Conservation (phyloP, 1,140 invertebrate species). For the Stenopsyche tienmushanensis region DNA sequence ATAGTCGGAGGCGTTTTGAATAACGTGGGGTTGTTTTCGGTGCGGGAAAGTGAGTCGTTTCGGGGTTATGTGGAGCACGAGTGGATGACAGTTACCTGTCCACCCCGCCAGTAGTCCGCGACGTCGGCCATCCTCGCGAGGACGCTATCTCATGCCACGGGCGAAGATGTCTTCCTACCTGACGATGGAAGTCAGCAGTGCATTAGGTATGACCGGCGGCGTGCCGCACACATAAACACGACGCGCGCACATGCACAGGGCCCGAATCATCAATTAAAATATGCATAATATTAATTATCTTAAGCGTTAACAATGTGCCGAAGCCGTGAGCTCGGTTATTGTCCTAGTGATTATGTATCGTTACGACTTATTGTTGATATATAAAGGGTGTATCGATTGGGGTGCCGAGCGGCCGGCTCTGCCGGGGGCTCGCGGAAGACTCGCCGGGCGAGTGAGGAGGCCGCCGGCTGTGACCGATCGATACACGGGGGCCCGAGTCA, state of each 20-base stretch:
- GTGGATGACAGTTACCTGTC: constrained; percentile 27
- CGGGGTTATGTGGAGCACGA: too few species aligned
- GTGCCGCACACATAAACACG: background rate
- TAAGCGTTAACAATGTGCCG: too few species aligned
- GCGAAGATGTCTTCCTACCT: background rate
- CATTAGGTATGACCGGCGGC: background rate
- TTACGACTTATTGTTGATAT: too few species aligned
- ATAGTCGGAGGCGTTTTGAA: background rate
- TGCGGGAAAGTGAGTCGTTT: background rate
- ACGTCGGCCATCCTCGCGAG: constrained; percentile 33
- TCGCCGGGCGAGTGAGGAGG: constrained; percentile 26
- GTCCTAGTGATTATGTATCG: too few species aligned
- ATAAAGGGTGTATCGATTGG: constrained; percentile 10
- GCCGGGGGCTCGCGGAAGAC: constrained; percentile 36
- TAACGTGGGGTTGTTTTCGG: background rate
- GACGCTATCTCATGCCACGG: constrained; percentile 36
- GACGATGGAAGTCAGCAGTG: background rate
- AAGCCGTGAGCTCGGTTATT: too few species aligned
- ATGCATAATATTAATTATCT: too few species aligned
- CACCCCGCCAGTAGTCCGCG: constrained; percentile 36
- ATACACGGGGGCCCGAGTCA: constrained; percentile 2
- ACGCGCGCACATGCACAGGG: background rate
- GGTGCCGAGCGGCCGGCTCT: constrained; percentile 32
- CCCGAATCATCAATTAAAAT: too few species aligned
- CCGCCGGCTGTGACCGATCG: constrained; percentile 6